Percentiles rank a stretch among this genome's conserved stretches.
phyloP scores from a whole-genome alignment of 37 sponge, comb jelly and placozoan genomes.

The Mnemiopsis leidyi region DNA sequence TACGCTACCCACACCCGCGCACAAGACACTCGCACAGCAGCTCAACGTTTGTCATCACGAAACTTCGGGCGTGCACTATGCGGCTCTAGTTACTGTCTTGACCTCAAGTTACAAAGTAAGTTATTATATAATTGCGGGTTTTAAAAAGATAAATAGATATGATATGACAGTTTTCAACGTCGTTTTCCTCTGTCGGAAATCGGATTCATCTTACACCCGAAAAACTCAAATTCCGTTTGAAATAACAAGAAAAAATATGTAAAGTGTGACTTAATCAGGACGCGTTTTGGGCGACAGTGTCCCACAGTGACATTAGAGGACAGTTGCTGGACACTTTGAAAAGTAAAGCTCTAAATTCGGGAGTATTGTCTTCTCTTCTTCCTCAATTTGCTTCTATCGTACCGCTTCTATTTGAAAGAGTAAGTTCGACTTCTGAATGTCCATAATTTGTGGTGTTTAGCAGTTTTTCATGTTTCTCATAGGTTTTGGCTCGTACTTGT shows the following conservation, averaged over 20 bases:
- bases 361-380: neutral
- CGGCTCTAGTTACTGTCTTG: neutral
- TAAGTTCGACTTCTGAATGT: too few relatives aligned
- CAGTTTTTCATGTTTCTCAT: too few relatives aligned
- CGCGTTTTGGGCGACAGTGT: neutral
- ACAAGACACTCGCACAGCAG: constrained; percentile 22
- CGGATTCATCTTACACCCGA: too few relatives aligned
- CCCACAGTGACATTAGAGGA: constrained; percentile 12
- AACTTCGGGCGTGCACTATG: neutral
- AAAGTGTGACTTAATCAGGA: too few relatives aligned
- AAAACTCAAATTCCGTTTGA: too few relatives aligned
- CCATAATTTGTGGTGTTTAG: too few relatives aligned
- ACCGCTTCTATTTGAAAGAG: neutral
- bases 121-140: too few relatives aligned
- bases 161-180: too few relatives aligned
- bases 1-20: neutral
- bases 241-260: too few relatives aligned
- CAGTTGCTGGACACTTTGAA: constrained; percentile 29
- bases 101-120: neutral
- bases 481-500: too few relatives aligned
- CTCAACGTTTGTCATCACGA: neutral
- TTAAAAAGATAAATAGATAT: too few relatives aligned
- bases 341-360: neutral
- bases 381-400: neutral
- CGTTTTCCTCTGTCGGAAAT: too few relatives aligned